Conservation (phyloP, 2,888 invertebrate genomes). For the Lasioglossum malachurum region DNA sequence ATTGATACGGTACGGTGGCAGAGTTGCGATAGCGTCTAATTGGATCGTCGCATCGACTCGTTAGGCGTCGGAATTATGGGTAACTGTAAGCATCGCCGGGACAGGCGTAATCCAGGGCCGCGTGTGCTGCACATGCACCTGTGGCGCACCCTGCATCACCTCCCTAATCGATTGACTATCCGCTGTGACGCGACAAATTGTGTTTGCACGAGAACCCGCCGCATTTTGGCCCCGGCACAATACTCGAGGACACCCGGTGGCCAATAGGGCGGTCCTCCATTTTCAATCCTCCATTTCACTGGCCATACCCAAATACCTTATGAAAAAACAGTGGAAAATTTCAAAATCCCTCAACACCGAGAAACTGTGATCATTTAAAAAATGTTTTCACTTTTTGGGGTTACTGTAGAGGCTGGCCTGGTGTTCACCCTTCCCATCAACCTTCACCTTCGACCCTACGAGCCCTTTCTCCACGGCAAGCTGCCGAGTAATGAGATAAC, state of each 20-base stretch:
- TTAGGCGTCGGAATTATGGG: conserved; percentile 59
- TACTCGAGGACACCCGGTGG: conserved; percentile 20
- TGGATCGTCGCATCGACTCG: conserved; percentile 48
- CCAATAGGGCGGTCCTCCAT: background rate
- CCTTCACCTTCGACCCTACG: background rate
- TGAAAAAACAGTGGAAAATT: background rate
- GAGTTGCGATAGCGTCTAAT: conserved; percentile 42
- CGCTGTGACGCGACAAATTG: conserved; percentile 80
- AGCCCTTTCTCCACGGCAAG: background rate
- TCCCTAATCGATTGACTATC: conserved; percentile 80
- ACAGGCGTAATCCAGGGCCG: conserved; percentile 67
- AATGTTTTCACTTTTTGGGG: background rate
- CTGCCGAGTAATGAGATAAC: conserved; percentile 17
- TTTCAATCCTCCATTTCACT: background rate
- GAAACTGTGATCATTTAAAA: background rate
- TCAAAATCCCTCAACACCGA: background rate
- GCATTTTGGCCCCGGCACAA: conserved; percentile 60
- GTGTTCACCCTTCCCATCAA: background rate
- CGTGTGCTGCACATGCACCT: conserved; percentile 69
- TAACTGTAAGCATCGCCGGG: conserved; percentile 36
- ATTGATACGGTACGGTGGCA: background rate
- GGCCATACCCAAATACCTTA: background rate
- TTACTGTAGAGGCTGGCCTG: background rate
- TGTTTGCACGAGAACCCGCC: conserved; percentile 68
- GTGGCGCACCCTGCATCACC: conserved; percentile 69